Conservation (phyloP, 2,888 invertebrate species). For the Diarsia brunnea region DNA sequence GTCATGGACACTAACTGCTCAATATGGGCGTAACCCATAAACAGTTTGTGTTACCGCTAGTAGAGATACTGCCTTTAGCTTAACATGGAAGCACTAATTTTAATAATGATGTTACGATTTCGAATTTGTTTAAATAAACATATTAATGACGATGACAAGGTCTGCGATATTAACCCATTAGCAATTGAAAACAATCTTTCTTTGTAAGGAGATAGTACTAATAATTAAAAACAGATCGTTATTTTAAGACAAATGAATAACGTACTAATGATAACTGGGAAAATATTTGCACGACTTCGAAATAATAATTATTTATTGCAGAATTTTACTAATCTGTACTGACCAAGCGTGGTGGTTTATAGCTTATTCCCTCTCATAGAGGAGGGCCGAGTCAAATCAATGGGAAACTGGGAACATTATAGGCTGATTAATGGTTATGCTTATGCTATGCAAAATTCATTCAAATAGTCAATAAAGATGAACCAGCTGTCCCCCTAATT, state of each 20-base stretch:
- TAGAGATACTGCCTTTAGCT: background rate
- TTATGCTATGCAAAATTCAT: background rate
- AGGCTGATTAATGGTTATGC: no score
- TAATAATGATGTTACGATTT: background rate
- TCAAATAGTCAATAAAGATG: background rate
- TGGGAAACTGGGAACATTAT: no score
- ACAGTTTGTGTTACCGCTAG: slow-evolving; percentile 4
- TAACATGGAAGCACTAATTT: background rate
- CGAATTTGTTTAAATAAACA: background rate
- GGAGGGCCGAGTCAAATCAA: no score
- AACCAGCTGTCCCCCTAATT: background rate
- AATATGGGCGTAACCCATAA: background rate
- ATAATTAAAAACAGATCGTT: slow-evolving; percentile 14
- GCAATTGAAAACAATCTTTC: slow-evolving; percentile 6
- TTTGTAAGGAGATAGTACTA: background rate
- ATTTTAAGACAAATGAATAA: slow-evolving; percentile 2
- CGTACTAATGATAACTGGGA: slow-evolving; percentile 10
- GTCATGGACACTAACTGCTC: slow-evolving; percentile 22
- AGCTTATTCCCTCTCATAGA: no score
- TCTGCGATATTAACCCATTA: background rate
- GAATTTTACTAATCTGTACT: background rate
- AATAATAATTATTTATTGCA: slow-evolving; percentile 1
- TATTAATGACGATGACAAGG: no score
- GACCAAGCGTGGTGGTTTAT: no score
- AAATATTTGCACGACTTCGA: slow-evolving; percentile 17